phyloP scores from a whole-genome alignment of 2,113 vertebrate genomes.

The Poecile atricapillus region DNA sequence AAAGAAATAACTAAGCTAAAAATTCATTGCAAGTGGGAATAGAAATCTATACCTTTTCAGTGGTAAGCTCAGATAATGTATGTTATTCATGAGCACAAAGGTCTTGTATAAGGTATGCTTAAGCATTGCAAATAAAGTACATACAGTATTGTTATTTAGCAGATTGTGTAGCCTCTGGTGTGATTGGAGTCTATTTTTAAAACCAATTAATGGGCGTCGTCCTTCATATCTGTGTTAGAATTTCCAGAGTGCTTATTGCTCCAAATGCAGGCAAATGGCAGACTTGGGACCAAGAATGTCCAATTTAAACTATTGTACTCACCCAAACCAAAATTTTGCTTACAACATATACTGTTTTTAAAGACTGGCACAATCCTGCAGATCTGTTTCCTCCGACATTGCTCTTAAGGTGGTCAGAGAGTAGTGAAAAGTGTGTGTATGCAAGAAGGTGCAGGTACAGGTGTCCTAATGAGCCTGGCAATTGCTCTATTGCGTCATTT shows the following conservation, averaged over 20 bases:
- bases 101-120: neutral
- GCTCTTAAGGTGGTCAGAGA: neutral
- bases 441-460: neutral
- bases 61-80: neutral
- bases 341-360: neutral
- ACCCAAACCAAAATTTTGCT: neutral
- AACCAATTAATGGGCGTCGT: neutral
- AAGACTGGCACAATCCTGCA: neutral
- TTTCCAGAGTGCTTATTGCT: neutral
- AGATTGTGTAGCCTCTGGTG: neutral
- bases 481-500: neutral
- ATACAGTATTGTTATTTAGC: neutral
- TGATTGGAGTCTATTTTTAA: slow-evolving; percentile 18
- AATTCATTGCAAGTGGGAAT: neutral
- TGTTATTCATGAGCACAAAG: neutral
- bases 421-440: neutral
- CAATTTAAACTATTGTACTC: neutral
- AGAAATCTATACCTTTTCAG: slow-evolving; percentile 19
- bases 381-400: neutral
- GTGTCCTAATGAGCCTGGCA: slow-evolving; percentile 4
- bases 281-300: neutral
- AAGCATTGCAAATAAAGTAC: neutral
- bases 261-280: neutral
- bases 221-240: neutral
- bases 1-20: slow-evolving; percentile 40